phyloP scores from a whole-genome alignment of 2,888 invertebrate species.

The Augochlorella aurata region DNA sequence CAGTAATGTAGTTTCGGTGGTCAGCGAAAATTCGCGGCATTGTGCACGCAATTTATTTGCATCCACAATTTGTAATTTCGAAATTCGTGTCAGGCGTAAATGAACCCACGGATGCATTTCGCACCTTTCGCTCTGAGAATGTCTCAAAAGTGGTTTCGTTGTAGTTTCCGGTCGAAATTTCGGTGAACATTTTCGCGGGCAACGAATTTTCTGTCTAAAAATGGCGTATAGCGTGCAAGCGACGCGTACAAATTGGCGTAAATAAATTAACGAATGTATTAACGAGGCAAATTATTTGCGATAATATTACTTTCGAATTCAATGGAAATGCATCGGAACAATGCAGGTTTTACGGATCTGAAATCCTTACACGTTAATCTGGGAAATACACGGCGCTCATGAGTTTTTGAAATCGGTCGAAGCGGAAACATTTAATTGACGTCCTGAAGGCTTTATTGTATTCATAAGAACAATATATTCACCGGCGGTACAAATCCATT shows the following conservation, averaged over 20 bases:
- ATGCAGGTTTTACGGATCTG: not conserved
- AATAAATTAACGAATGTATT: not conserved
- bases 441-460: not conserved
- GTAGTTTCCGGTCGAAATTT: not conserved
- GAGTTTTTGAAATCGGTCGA: not conserved
- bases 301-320: not conserved
- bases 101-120: slow-evolving; percentile 14
- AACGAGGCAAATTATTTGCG: not conserved
- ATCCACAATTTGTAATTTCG: not conserved
- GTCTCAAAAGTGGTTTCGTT: slow-evolving; percentile 18
- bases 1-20: not conserved
- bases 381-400: not conserved
- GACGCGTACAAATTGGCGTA: not conserved
- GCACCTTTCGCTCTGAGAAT: not conserved
- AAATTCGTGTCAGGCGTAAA: slow-evolving; percentile 28
- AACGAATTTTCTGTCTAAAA: not conserved
- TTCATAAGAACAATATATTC: not conserved
- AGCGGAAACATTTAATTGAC: not conserved
- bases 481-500: too few species aligned
- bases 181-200: not conserved
- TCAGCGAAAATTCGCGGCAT: slow-evolving; percentile 4
- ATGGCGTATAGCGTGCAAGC: not conserved
- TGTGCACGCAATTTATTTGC: slow-evolving; percentile 8
- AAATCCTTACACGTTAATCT: not conserved
- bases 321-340: not conserved